phyloP scores from a whole-genome alignment of 2,113 vertebrate species.

The Jaculus jaculus region DNA sequence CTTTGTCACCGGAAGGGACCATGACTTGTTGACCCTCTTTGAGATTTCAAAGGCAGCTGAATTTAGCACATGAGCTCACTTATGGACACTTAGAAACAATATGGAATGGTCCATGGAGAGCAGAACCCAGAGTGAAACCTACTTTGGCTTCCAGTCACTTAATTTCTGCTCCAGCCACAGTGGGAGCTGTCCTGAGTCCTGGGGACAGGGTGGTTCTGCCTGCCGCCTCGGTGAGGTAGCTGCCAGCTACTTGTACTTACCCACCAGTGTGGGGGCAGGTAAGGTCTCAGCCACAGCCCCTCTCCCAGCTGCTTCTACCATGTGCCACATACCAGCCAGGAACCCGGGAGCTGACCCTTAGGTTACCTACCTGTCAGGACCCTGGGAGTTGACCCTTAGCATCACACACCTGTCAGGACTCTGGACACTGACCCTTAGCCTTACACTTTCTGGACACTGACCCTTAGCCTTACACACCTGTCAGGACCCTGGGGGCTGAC shows the following conservation, averaged over 20 bases:
- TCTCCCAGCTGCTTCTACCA: too few species aligned
- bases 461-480: too few species aligned
- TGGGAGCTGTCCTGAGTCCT: neutral
- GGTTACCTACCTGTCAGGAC: too few species aligned
- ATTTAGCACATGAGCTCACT: conserved; percentile 40
- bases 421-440: too few species aligned
- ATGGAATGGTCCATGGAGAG: neutral
- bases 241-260: rapidly evolving
- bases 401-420: too few species aligned
- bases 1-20: neutral
- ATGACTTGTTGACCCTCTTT: neutral
- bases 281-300: rapidly evolving
- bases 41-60: conserved; percentile 43
- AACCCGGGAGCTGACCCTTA: too few species aligned
- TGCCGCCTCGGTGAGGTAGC: too few species aligned
- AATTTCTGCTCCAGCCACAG: neutral
- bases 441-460: too few species aligned
- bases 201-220: too few species aligned
- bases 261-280: rapidly evolving
- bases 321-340: too few species aligned
- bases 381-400: too few species aligned
- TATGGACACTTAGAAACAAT: neutral
- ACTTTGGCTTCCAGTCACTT: neutral
- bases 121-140: neutral
- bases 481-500: too few species aligned